Conservation (phyloP, 2,113 vertebrate genomes). For the Ptilorrhoa leucosticta region DNA sequence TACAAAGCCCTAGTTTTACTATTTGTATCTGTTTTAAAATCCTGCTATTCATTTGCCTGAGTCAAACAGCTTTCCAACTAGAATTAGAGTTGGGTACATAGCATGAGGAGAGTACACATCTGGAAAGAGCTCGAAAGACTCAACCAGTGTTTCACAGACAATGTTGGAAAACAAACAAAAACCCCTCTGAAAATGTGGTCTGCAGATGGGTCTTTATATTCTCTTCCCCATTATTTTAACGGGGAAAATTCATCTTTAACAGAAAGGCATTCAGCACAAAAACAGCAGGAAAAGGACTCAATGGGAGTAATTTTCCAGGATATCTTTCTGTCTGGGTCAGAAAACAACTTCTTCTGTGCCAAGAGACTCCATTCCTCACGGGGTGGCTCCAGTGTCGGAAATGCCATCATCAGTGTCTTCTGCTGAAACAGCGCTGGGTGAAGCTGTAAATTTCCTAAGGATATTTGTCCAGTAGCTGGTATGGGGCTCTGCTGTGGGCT, state of each 20-base stretch:
- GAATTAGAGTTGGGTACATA: slow-evolving; percentile 41
- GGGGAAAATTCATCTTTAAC: slow-evolving; percentile 15
- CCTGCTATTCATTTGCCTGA: slow-evolving; percentile 54
- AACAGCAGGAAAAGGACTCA: slow-evolving; percentile 47
- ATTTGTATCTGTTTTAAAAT: slow-evolving; percentile 60
- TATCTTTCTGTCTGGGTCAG: slow-evolving; percentile 33
- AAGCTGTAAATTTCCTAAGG: neutral
- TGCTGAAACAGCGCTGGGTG: neutral
- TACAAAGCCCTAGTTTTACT: slow-evolving; percentile 54
- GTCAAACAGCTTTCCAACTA: slow-evolving; percentile 54
- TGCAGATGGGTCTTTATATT: slow-evolving; percentile 45
- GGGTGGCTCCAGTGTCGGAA: neutral
- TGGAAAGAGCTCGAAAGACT: slow-evolving; percentile 41
- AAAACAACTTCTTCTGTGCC: neutral
- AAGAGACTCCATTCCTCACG: neutral
- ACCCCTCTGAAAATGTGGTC: slow-evolving; percentile 36
- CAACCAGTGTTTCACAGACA: slow-evolving; percentile 28
- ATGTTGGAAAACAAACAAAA: slow-evolving; percentile 57
- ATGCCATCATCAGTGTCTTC: neutral
- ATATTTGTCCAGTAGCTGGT: neutral
- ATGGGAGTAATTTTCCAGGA: slow-evolving; percentile 7
- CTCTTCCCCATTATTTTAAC: slow-evolving; percentile 32
- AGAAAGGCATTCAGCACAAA: slow-evolving; percentile 27
- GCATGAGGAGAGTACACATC: slow-evolving; percentile 29
- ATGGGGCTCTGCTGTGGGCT: neutral